Percentiles rank a stretch among this genome's conserved stretches.
Conservation (phyloP, 2,113 vertebrate species). For the Cyprinodon variegatus region DNA sequence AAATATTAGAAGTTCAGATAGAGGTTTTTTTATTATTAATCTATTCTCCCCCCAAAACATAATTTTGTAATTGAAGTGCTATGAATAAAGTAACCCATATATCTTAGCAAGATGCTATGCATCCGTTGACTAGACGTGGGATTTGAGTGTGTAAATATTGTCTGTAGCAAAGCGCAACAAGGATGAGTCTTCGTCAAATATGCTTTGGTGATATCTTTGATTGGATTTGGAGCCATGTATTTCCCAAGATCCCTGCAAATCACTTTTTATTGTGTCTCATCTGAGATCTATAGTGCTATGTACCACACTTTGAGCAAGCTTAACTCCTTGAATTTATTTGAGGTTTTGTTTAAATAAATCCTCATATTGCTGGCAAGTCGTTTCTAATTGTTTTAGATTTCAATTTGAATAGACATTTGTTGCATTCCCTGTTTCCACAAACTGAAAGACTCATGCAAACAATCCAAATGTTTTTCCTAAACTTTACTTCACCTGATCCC, state of each 20-base stretch:
- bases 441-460: conserved; percentile 17
- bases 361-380: conserved; percentile 43
- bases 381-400: conserved; percentile 55
- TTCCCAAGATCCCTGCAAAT: conserved; percentile 77
- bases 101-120: conserved; percentile 73
- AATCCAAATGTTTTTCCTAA: conserved; percentile 60
- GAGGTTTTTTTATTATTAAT: conserved; percentile 81
- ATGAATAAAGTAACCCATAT: conserved; percentile 80
- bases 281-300: conserved; percentile 70
- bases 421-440: conserved; percentile 15
- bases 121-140: conserved; percentile 74
- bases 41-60: conserved; percentile 80
- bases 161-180: conserved; percentile 69
- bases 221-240: conserved; percentile 74
- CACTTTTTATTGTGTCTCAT: conserved; percentile 72
- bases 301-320: conserved; percentile 59
- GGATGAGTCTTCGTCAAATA: conserved; percentile 76
- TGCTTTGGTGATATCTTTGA: conserved; percentile 77
- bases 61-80: conserved; percentile 82
- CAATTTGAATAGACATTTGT: conserved; percentile 49
- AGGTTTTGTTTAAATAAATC: conserved; percentile 65
- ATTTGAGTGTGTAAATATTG: conserved; percentile 81
- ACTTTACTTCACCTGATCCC: conserved; percentile 64
- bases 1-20: conserved; percentile 83
- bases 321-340: conserved; percentile 63